Evolutionary conservation across 2,113 vertebrate species (phyloP).

Genomic region (Rhadina sibilatrix): DNA sequence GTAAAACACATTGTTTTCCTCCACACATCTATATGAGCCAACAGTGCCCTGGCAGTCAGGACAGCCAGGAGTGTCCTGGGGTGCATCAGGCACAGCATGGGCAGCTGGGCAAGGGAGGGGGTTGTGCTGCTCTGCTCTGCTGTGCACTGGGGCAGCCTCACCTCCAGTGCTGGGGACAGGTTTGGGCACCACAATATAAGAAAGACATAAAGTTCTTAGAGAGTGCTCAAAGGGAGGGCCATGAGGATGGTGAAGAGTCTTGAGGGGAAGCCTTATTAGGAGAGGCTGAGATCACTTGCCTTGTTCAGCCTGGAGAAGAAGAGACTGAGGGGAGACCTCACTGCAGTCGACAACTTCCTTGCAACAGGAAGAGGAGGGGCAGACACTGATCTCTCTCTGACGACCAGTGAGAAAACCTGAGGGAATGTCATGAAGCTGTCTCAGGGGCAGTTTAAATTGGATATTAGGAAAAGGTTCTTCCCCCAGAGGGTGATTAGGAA

Average conservation of each 20-base stretch:
- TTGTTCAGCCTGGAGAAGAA: not conserved
- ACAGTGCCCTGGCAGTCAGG: not conserved
- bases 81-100: accelerated
- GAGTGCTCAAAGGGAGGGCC: not conserved
- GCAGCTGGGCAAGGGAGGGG: accelerated
- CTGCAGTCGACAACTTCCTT: not conserved
- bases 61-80: not conserved
- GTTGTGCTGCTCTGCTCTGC: not conserved
- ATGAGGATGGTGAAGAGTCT: not conserved
- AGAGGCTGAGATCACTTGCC: not conserved
- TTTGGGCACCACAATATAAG: accelerated
- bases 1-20: not conserved
- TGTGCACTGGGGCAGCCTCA: accelerated
- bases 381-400: not conserved
- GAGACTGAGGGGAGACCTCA: not conserved
- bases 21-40: not conserved
- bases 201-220: not conserved
- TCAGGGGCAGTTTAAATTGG: not conserved
- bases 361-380: not conserved
- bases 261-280: not conserved
- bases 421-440: not conserved
- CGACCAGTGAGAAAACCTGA: not conserved
- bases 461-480: not conserved
- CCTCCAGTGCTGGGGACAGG: accelerated
- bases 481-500: not conserved